phyloP scores from a whole-genome alignment of 2,797 vertebrate species.

The Menidia menidia region DNA sequence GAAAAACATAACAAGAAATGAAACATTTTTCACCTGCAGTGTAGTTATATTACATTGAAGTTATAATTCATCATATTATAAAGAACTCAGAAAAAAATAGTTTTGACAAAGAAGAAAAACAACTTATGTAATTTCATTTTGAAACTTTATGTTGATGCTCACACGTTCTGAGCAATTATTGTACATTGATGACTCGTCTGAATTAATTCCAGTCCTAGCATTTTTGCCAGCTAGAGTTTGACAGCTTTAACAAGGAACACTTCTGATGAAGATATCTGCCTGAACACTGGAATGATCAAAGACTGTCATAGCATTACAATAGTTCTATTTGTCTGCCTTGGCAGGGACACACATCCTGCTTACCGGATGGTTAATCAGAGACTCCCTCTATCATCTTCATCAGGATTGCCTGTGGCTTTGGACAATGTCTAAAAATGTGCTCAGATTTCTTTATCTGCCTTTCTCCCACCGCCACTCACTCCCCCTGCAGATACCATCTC shows the following conservation, averaged over 20 bases:
- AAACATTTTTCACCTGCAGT: no score
- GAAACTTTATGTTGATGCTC: conserved; percentile 34
- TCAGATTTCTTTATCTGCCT: conserved; percentile 78
- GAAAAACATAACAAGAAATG: background rate
- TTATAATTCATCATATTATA: no score
- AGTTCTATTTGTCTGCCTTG: conserved; percentile 78
- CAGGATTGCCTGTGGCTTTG: conserved; percentile 75
- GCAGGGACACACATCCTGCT: conserved; percentile 71
- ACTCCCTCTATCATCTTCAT: conserved; percentile 76
- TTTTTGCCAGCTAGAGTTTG: conserved; percentile 56
- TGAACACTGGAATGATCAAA: conserved; percentile 74
- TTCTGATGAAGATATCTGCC: conserved; percentile 73
- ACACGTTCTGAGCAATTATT: conserved; percentile 51
- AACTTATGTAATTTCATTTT: conserved; percentile 16
- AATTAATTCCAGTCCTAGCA: conserved; percentile 54
- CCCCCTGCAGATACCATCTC: conserved; percentile 74
- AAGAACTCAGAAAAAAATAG: no score
- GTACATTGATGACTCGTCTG: conserved; percentile 36
- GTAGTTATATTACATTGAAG: no score
- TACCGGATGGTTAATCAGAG: conserved; percentile 81
- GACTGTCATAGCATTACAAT: conserved; percentile 78
- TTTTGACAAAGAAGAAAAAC: no score
- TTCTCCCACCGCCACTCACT: conserved; percentile 62
- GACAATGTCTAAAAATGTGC: conserved; percentile 67
- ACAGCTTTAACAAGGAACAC: conserved; percentile 72